Conservation (phyloP, 2,113 vertebrate species). For the Heliornis fulica region DNA sequence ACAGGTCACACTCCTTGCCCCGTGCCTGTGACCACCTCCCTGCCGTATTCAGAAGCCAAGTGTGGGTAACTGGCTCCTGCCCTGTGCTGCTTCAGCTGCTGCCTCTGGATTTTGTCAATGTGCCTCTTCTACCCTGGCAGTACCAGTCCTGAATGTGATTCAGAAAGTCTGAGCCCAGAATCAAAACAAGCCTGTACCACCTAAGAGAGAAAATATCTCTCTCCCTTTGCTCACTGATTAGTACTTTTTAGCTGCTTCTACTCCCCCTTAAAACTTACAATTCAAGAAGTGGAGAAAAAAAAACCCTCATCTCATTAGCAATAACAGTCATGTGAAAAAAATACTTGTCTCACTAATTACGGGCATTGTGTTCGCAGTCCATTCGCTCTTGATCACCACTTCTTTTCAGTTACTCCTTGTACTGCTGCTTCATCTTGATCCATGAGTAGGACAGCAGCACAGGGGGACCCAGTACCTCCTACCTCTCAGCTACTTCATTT, state of each 20-base stretch:
- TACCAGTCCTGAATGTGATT: neutral
- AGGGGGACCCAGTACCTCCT: neutral
- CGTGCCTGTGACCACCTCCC: neutral
- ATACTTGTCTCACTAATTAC: conserved; percentile 24
- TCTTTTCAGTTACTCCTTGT: neutral
- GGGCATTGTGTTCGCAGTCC: neutral
- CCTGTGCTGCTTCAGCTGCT: neutral
- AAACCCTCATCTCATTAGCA: neutral
- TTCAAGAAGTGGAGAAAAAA: conserved; percentile 10
- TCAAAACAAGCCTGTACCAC: neutral
- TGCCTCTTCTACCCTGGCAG: neutral
- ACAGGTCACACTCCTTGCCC: neutral
- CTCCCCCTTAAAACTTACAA: neutral
- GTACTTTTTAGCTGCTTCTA: neutral
- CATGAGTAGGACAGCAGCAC: neutral
- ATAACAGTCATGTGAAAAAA: neutral
- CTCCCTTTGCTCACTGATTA: neutral
- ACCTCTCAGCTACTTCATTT: neutral
- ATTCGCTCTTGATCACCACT: conserved; percentile 34
- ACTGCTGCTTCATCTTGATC: neutral
- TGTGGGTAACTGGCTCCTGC: neutral
- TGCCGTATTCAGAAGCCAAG: neutral
- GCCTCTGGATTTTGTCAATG: neutral
- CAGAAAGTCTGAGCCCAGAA: neutral
- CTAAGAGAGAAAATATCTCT: neutral